A percentile compares a stretch with the other conserved stretches of the same genome.
phyloP scores from a whole-genome alignment of 2,113 vertebrate genomes.

The Neomonachus schauinslandi region DNA sequence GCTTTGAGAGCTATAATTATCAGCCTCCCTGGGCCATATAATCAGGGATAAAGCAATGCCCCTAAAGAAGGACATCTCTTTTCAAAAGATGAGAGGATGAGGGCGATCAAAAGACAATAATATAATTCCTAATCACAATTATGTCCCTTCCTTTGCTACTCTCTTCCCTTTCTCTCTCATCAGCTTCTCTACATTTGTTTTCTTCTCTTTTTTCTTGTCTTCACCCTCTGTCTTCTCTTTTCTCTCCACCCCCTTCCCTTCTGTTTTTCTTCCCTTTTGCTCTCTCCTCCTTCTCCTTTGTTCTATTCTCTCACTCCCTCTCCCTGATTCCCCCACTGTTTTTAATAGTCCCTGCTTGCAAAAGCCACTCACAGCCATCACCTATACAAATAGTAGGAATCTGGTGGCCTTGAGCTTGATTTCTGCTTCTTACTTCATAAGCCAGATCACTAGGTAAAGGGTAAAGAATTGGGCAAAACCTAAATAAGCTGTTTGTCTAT shows the following conservation, averaged over 20 bases:
- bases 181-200: neutral
- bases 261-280: neutral
- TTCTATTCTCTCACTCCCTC: neutral
- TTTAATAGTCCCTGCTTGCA: neutral
- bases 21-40: neutral
- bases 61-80: neutral
- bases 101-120: neutral
- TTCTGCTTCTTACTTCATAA: neutral
- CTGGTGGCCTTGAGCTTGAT: neutral
- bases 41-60: neutral
- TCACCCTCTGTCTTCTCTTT: neutral
- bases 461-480: neutral
- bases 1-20: neutral
- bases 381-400: neutral
- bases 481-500: neutral
- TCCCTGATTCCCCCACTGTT: neutral
- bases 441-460: neutral
- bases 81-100: slow-evolving; percentile 10
- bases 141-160: neutral
- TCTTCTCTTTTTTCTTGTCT: neutral
- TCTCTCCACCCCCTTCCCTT: neutral
- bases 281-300: neutral
- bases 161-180: neutral
- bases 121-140: neutral
- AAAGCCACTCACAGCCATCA: neutral